Evolutionary conservation across 2,888 invertebrate genomes (phyloP).

Genomic region (Ligdia adustata): DNA sequence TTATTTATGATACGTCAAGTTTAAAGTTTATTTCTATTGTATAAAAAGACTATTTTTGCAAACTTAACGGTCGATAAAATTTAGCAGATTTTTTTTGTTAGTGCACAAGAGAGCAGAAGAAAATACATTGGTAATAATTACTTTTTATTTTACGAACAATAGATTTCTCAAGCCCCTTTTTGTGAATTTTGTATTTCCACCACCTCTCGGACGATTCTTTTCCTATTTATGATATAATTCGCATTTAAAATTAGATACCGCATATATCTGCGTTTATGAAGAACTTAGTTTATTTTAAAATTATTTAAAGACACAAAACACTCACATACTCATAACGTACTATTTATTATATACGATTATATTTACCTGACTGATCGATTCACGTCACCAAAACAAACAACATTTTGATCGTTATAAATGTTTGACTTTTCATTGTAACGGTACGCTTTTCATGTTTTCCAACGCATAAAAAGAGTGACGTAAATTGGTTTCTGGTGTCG

Average conservation of each 20-base stretch:
- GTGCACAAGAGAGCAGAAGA: neutral
- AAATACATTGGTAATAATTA: neutral
- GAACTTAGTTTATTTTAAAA: neutral
- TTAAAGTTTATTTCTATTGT: no score
- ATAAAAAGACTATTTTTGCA: no score
- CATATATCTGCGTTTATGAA: no score
- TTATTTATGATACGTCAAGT: neutral
- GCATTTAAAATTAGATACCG: no score
- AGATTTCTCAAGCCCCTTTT: neutral
- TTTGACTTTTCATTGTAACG: neutral
- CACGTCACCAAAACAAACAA: no score
- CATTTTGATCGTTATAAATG: no score
- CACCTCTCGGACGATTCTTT: no score
- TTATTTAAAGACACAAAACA: neutral
- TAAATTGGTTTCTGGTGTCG: constrained; percentile 1
- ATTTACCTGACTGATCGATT: no score
- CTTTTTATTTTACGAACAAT: neutral
- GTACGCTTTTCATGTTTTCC: neutral
- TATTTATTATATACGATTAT: no score
- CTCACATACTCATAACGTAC: neutral
- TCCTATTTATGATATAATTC: no score
- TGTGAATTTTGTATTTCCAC: no score
- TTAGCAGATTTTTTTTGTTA: neutral
- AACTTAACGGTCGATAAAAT: no score
- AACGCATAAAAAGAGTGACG: constrained; percentile 12